These are phyloP conservation scores for Melikaiella ostensackeni DNA, from an alignment of 2,888 invertebrate species.

Conservation along the genomic window DNA sequence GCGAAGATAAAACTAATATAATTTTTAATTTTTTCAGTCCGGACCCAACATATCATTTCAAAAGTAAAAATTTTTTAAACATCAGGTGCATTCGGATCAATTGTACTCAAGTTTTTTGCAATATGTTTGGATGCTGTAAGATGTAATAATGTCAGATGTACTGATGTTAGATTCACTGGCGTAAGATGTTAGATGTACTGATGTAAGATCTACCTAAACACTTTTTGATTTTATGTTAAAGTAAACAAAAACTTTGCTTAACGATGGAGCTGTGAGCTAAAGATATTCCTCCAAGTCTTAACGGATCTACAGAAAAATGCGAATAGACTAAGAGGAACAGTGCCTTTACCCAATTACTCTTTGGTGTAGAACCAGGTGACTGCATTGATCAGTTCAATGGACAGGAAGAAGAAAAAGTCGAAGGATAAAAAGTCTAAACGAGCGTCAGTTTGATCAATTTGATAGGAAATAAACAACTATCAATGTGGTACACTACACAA, in stretches of 20 bases:
- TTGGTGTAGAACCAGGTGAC: constrained; percentile 55
- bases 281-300: constrained; percentile 25
- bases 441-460: neutral
- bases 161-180: no score
- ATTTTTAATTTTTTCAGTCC: no score
- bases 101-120: no score
- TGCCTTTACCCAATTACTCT: constrained; percentile 56
- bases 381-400: neutral
- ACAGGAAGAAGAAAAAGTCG: constrained; percentile 4
- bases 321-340: constrained; percentile 52
- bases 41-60: no score
- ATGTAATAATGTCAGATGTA: no score
- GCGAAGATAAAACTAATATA: neutral
- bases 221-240: no score
- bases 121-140: no score
- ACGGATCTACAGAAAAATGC: constrained; percentile 52
- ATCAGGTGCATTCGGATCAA: no score
- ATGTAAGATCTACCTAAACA: no score
- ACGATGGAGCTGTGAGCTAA: neutral
- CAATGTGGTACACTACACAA: neutral
- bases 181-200: no score
- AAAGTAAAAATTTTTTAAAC: no score
- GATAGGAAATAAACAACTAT: neutral
- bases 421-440: neutral
- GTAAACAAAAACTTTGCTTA: no score